Evolutionary conservation across 2,888 invertebrate species (phyloP).

Genomic region (Apocheima hispidaria): DNA sequence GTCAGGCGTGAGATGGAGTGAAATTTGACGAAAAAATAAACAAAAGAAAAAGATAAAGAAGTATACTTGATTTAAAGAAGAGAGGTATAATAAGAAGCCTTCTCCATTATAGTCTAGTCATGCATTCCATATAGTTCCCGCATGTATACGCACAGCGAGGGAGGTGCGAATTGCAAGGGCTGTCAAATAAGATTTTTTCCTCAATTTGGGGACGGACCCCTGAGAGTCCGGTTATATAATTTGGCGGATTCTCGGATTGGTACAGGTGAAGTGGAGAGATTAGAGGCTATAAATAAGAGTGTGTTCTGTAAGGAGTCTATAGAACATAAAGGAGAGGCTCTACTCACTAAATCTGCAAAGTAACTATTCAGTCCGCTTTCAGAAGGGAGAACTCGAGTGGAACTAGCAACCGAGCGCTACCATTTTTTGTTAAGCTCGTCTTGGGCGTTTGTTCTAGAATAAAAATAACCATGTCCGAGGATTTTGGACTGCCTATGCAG

Average conservation of each 20-base stretch:
- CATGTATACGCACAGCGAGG: conserved; percentile 46
- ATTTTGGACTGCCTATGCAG: no score
- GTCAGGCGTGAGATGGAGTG: no score
- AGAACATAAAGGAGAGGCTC: neutral
- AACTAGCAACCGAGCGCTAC: no score
- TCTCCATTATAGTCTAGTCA: conserved; percentile 52
- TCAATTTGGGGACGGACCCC: conserved; percentile 64
- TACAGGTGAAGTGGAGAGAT: conserved; percentile 43
- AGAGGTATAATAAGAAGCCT: conserved; percentile 27
- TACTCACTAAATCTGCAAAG: neutral
- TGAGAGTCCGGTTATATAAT: conserved; percentile 67
- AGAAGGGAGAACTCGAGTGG: no score
- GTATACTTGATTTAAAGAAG: neutral
- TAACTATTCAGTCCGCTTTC: neutral
- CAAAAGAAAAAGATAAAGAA: neutral
- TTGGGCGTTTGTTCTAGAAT: no score
- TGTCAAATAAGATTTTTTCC: conserved; percentile 84
- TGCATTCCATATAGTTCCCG: conserved; percentile 63
- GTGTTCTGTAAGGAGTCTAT: conserved; percentile 2
- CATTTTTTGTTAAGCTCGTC: no score
- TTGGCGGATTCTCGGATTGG: conserved; percentile 60
- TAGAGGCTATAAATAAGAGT: conserved; percentile 26
- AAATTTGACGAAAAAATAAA: no score
- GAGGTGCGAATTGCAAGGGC: conserved; percentile 76
- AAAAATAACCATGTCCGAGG: no score